Conservation (phyloP, 2,113 vertebrate species). For the Mesoclemmys tuberculata region DNA sequence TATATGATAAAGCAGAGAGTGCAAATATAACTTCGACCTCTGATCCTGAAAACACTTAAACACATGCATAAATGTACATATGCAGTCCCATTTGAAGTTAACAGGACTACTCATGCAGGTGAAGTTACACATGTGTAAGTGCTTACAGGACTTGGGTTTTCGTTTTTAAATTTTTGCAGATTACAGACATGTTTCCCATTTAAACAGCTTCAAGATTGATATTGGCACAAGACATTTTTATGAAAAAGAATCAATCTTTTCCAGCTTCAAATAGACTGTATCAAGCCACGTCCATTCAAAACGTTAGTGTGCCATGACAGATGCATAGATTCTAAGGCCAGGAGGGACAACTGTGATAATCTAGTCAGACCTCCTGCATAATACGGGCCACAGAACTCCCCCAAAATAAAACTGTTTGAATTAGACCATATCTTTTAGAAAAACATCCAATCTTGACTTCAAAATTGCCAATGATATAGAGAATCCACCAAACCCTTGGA, state of each 20-base stretch:
- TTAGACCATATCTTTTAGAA: not conserved
- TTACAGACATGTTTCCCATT: rapidly evolving
- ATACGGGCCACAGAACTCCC: not conserved
- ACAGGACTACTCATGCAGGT: not conserved
- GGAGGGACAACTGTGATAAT: not conserved
- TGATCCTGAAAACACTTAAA: rapidly evolving
- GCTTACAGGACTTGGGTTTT: not conserved
- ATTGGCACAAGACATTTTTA: not conserved
- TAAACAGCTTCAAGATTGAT: not conserved
- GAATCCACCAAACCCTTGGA: not conserved
- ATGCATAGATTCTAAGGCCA: not conserved
- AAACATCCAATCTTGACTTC: not conserved
- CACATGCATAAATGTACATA: rapidly evolving
- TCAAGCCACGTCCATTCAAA: not conserved
- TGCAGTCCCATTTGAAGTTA: not conserved
- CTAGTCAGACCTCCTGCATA: not conserved
- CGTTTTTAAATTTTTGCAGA: not conserved
- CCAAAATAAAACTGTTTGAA: not conserved
- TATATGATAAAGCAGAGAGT: rapidly evolving
- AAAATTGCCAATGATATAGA: not conserved
- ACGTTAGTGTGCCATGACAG: not conserved
- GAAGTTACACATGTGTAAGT: not conserved
- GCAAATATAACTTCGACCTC: not conserved
- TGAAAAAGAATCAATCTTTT: not conserved
- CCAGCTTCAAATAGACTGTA: not conserved